Conservation (phyloP, 2,888 invertebrate species). For the Orgyia antiqua region DNA sequence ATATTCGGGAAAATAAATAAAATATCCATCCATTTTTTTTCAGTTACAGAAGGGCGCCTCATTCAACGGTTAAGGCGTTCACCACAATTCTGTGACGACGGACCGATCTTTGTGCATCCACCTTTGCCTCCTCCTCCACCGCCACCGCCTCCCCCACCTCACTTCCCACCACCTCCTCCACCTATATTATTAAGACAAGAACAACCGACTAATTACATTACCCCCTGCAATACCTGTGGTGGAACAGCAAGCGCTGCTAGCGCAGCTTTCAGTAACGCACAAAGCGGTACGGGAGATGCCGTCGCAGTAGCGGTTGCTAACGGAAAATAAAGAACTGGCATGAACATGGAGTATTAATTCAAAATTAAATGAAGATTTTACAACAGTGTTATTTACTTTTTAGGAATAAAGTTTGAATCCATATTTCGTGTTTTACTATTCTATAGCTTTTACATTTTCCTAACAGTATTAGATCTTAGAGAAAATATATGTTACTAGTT, state of each 20-base stretch:
- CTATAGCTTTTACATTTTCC: too few relatives aligned
- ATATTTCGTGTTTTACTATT: too few relatives aligned
- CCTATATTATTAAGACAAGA: slow-evolving; percentile 18
- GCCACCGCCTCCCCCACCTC: slow-evolving; percentile 19
- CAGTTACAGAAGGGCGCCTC: slow-evolving; percentile 25
- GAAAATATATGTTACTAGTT: too few relatives aligned
- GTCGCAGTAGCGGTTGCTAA: slow-evolving; percentile 48
- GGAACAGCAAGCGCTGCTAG: slow-evolving; percentile 8
- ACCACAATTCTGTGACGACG: slow-evolving; percentile 31
- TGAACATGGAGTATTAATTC: neutral
- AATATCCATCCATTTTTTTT: too few relatives aligned
- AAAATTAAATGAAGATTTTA: too few relatives aligned
- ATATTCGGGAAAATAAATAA: too few relatives aligned
- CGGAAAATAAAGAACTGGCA: slow-evolving; percentile 9
- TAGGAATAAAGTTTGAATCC: too few relatives aligned
- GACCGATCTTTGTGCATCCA: too few relatives aligned
- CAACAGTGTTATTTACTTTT: too few relatives aligned
- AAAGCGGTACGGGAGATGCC: slow-evolving; percentile 41
- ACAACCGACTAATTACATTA: slow-evolving; percentile 19
- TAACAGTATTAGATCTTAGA: too few relatives aligned
- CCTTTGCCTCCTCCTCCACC: slow-evolving; percentile 20
- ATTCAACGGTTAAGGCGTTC: slow-evolving; percentile 46
- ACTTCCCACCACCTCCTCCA: slow-evolving; percentile 16
- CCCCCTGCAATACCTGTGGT: slow-evolving; percentile 17
- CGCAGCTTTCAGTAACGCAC: slow-evolving; percentile 42